Conservation (phyloP, 2,888 invertebrate species). For the Chamaedrilus cognettii region DNA sequence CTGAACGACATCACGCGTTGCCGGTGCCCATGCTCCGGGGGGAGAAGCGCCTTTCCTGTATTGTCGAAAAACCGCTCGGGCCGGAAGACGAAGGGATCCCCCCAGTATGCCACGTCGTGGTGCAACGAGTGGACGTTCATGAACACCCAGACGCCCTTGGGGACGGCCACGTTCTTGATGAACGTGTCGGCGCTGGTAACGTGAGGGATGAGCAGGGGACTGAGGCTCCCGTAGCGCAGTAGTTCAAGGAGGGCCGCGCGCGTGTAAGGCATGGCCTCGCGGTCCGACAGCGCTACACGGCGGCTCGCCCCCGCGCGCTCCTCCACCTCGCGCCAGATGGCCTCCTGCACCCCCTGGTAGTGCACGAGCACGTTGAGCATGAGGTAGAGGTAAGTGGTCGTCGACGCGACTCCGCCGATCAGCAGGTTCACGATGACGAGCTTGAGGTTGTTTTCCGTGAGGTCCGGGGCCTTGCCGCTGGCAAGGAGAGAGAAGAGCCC, state of each 20-base stretch:
- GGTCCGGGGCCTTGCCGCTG: background rate
- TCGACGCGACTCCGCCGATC: slow-evolving; percentile 21
- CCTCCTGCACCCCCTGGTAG: slow-evolving; percentile 16
- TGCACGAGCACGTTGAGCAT: slow-evolving; percentile 26
- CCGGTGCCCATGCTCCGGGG: slow-evolving; percentile 4
- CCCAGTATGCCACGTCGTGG: slow-evolving; percentile 44
- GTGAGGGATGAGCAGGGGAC: slow-evolving; percentile 28
- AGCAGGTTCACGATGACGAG: slow-evolving; percentile 26
- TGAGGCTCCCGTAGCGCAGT: slow-evolving; percentile 22
- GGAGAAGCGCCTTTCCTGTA: background rate
- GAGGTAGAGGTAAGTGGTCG: slow-evolving; percentile 22
- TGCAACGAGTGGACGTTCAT: slow-evolving; percentile 48
- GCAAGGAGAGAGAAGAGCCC: slow-evolving; percentile 12
- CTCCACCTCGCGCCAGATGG: slow-evolving; percentile 13
- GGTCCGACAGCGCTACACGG: slow-evolving; percentile 7
- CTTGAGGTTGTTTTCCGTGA: slow-evolving; percentile 21
- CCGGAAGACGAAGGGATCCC: slow-evolving; percentile 19
- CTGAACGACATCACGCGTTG: slow-evolving; percentile 23
- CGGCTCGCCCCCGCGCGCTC: slow-evolving; percentile 11
- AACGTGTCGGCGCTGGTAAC: slow-evolving; percentile 18
- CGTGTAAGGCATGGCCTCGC: slow-evolving; percentile 21
- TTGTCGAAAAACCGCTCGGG: slow-evolving; percentile 24
- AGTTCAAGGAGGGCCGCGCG: slow-evolving; percentile 22
- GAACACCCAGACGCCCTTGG: slow-evolving; percentile 39
- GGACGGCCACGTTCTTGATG: slow-evolving; percentile 8